These are phyloP conservation scores for Listrodromus nycthemerus DNA, from an alignment of 2,888 invertebrate genomes.

Conservation along the genomic window DNA sequence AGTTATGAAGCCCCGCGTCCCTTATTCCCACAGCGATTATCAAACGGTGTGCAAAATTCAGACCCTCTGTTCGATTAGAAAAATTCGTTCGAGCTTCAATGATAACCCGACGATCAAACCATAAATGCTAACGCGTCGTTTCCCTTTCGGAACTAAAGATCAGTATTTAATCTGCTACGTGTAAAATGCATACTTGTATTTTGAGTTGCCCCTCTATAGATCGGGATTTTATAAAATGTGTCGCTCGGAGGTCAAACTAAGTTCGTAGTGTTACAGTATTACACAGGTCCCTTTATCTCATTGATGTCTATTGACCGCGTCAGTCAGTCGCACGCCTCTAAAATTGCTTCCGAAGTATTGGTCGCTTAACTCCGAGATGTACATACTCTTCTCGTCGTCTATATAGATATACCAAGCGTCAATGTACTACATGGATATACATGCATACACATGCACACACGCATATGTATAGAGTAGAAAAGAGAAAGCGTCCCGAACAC, in stretches of 20 bases:
- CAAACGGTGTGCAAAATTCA: background rate
- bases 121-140: background rate
- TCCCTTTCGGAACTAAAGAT: background rate
- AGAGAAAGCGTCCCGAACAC: conserved; percentile 66
- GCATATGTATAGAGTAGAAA: conserved; percentile 1
- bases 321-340: conserved; percentile 79
- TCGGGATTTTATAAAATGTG: background rate
- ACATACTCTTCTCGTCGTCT: conserved; percentile 7
- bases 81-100: background rate
- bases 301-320: conserved; percentile 78
- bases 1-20: background rate
- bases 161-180: background rate
- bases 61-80: background rate
- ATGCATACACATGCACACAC: no score
- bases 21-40: conserved; percentile 4
- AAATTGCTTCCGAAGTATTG: conserved; percentile 78
- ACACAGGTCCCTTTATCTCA: conserved; percentile 71
- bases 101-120: background rate
- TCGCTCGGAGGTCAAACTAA: background rate
- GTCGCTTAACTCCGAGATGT: conserved; percentile 2
- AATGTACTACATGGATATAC: conserved; percentile 23
- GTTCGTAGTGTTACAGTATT: conserved; percentile 11
- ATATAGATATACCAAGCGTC: background rate
- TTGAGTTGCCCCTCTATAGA: background rate
- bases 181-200: background rate